A percentile compares a stretch with the other conserved stretches of the same genome.
phyloP scores from a whole-genome alignment of 2,113 vertebrate species.

The Microcebus griseorufus region DNA sequence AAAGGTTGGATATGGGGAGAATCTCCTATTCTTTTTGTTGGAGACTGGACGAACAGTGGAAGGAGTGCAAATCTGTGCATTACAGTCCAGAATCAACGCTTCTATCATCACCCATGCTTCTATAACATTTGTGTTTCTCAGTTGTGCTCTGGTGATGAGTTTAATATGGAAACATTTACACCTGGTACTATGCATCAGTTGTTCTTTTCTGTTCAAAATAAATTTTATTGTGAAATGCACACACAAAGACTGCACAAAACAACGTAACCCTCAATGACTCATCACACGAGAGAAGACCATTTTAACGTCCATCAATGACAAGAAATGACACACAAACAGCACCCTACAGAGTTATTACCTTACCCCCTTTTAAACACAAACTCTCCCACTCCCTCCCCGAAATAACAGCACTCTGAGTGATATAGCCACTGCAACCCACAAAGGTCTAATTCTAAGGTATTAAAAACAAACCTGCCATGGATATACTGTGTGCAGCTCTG shows the following conservation, averaged over 20 bases:
- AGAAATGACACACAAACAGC: neutral
- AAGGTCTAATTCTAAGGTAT: neutral
- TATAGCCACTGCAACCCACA: neutral
- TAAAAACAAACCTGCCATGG: neutral
- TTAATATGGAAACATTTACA: neutral
- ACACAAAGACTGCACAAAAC: neutral
- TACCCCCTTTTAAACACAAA: neutral
- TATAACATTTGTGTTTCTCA: no score
- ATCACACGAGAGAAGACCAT: no score
- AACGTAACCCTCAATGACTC: neutral
- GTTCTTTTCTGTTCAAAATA: neutral
- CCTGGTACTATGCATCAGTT: fast-evolving
- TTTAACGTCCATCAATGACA: neutral
- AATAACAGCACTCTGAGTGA: no score
- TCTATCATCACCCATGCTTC: fast-evolving
- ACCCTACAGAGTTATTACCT: fast-evolving
- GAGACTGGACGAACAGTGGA: fast-evolving
- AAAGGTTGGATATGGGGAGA: no score
- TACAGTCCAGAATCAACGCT: neutral
- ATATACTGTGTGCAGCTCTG: neutral
- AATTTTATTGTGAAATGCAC: neutral
- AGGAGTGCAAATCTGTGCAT: no score
- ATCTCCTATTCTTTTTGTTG: neutral
- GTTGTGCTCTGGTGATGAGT: fast-evolving
- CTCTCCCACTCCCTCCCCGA: neutral